Evolutionary conservation across 2,113 vertebrate genomes (phyloP), one percentile per base, ranked within the genome.

Genomic region (Aythya baeri): DNA sequence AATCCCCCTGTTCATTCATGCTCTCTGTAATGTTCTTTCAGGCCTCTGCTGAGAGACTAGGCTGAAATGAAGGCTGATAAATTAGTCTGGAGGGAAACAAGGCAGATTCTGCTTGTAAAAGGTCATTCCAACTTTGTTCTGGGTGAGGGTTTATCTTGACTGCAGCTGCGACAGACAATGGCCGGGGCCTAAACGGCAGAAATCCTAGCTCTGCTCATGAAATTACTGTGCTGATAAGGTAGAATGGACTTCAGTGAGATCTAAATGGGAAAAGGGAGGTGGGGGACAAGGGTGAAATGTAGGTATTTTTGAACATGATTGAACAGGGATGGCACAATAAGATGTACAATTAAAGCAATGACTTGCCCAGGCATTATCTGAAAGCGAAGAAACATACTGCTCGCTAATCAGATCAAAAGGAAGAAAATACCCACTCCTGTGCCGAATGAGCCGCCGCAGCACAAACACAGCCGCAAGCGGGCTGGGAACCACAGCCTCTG

Each of bases 61-160:
- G 96, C 97, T 96, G 94, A 97, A 98, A 97, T 97, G 89, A 89
- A 97, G 97, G 97, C 98, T 97, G 98, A 98, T 98, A 98, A 99
- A 99, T 98, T 97, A 98, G 98, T 98, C 98, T 96, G 95, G 97
- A 98, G 97, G 98, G 98, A 98, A 98, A 98, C 97, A 98, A 98
- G 98, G 96, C 98, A 97, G 98, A 98, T 98, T 98, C 98, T 98
- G 98, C 99, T 98, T 99, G 98, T 99, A 98, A 98, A 98, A 99
- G 99, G 99, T 99, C 99, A 99, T 97, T 94, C 96, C 94, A 98
- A 99, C 99, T 99, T 99, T 99, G 99, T 99, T 99, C 99, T 98
- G 98, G 99, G 98, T 98, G 98, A 99, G 98, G 99, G 98, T 99
- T 99, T 99, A 99, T 99, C 99, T 99, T 98, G 96, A 98, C 99